Base-by-base conservation (phyloP, 2,888 invertebrate species). In the Hirtodrosophila confusa region DNA sequence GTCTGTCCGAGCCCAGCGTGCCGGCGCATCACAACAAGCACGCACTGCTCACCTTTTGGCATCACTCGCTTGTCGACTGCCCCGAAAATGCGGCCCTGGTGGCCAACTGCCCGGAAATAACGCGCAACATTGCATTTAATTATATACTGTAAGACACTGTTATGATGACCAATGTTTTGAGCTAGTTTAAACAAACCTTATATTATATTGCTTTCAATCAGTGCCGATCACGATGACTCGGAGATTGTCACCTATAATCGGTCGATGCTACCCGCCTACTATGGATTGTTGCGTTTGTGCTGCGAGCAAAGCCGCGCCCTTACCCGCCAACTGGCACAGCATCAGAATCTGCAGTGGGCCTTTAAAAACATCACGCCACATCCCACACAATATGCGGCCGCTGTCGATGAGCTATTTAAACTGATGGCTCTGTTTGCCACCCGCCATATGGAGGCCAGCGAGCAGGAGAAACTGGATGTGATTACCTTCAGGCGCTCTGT, bases 301-400 rank as follows among this genome's bases (percentile, higher is more conserved):
- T 98, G 98, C 90, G 96, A 97, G 76, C 96, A 97, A 80, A 98
- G 98, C 4, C 93, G 95, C 44, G 92, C 95, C 24, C 97, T 98
- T 91, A 96, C 97, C 4, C 93, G 97, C 54, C 95, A 96, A 88
- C 93, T 98, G 57, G 97, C 97, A 0, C 95, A 95, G 77, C 98
- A 98, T 92, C 98, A 98, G 92, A 98, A 98, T 93, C 94, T 98
- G 41, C 97, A 97, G 90, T 98, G 98, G 98, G 98, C 98, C 27
- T 98, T 98, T 92, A 96, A 98, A 89, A 98, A 98, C 91, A 98
- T 98, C 73, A 97, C 97, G 33, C 97, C 98, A n/a, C 97, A 97
- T 92, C 97, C 97, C 5, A 97, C 97, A 23, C 96, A 98, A 83
- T 98, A 98, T 92, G 95, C 97, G 12, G 95, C 95, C 93, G 98